These are phyloP conservation scores for Eilema caniola DNA, from an alignment of 2,888 invertebrate species.

Conservation along the genomic window DNA sequence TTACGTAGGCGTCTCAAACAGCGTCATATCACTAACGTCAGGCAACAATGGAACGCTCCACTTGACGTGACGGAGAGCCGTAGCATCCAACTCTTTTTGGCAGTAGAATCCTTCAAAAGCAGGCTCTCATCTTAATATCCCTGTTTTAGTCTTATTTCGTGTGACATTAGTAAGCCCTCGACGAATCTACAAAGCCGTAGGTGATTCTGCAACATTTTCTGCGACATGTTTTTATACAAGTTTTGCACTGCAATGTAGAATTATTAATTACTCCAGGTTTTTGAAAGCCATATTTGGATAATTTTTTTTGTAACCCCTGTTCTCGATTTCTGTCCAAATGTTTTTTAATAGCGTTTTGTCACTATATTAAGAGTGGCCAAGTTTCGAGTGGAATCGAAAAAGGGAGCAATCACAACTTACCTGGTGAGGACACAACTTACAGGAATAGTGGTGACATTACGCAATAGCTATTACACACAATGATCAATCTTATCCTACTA, in stretches of 20 bases:
- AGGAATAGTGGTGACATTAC: too few relatives aligned
- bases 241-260: too few relatives aligned
- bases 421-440: too few relatives aligned
- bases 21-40: constrained; percentile 37
- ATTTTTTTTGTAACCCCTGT: neutral
- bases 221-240: neutral
- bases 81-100: constrained; percentile 77
- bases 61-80: constrained; percentile 66
- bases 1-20: constrained; percentile 40
- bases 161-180: constrained; percentile 76
- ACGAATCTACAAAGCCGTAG: constrained; percentile 58
- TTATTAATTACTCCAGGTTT: neutral
- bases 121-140: constrained; percentile 82
- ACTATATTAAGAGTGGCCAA: too few relatives aligned
- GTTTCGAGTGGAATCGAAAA: too few relatives aligned
- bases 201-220: constrained; percentile 47
- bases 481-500: too few relatives aligned
- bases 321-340: too few relatives aligned
- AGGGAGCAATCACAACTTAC: too few relatives aligned
- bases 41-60: constrained; percentile 45
- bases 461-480: too few relatives aligned
- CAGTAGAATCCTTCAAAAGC: constrained; percentile 77
- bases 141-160: constrained; percentile 83
- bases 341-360: too few relatives aligned
- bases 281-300: neutral